Conservation (phyloP, 2,888 invertebrate species). For the Calameuta filiformis region DNA sequence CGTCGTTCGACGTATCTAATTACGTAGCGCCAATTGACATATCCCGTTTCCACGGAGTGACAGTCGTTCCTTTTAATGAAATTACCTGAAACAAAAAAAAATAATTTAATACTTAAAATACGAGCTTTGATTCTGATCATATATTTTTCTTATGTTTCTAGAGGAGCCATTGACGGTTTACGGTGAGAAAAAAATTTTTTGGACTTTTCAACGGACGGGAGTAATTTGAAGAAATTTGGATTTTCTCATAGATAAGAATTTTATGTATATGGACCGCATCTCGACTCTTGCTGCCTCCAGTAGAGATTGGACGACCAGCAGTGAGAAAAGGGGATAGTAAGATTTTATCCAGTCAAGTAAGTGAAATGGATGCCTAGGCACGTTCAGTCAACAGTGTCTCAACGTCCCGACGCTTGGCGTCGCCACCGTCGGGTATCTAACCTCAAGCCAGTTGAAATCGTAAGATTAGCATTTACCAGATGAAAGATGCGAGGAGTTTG, state of each 20-base stretch:
- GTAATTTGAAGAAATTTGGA: neutral
- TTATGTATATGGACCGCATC: constrained; percentile 26
- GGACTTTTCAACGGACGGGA: neutral
- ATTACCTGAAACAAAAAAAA: neutral
- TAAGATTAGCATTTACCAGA: neutral
- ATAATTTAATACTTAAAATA: neutral
- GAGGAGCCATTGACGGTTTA: no score
- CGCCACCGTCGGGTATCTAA: constrained; percentile 2
- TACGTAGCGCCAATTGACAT: constrained; percentile 42
- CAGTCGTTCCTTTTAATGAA: neutral
- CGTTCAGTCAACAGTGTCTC: constrained; percentile 56
- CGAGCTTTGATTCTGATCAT: neutral
- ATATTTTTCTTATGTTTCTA: neutral
- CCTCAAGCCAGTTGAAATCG: neutral
- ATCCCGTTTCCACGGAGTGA: constrained; percentile 29
- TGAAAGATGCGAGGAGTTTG: neutral
- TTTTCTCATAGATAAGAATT: constrained; percentile 34
- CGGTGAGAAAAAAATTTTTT: no score
- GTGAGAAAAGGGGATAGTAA: constrained; percentile 43
- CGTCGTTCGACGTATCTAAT: constrained; percentile 40
- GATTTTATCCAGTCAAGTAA: constrained; percentile 54
- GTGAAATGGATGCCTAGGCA: constrained; percentile 57
- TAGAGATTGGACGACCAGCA: constrained; percentile 16
- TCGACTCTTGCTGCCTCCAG: neutral
- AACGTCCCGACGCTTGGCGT: constrained; percentile 18